Percentiles rank a stretch among this genome's conserved stretches.
Conservation (phyloP, 2,797 vertebrate genomes). For the Microctenopoma stevenorrisi region DNA sequence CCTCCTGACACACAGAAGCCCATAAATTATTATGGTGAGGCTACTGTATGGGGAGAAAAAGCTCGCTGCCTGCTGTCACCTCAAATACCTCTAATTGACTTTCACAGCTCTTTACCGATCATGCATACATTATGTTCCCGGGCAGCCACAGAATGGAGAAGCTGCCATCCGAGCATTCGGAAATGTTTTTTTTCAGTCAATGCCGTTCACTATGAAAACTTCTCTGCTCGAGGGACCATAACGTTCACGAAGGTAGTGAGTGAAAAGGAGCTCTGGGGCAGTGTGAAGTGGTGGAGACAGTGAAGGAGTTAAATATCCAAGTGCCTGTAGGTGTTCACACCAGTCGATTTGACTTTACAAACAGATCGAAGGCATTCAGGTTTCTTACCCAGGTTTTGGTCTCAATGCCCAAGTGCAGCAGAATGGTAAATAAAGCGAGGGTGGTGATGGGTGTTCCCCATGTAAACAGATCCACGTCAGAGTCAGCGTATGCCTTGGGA, state of each 20-base stretch:
- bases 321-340: constrained; percentile 29
- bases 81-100: constrained; percentile 53
- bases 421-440: constrained; percentile 91
- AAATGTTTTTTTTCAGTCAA: constrained; percentile 47
- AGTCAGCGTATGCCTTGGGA: constrained; percentile 92
- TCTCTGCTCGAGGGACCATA: constrained; percentile 28
- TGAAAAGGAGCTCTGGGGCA: constrained; percentile 37
- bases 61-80: constrained; percentile 37
- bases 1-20: neutral
- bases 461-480: constrained; percentile 92
- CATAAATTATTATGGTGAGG: constrained; percentile 49
- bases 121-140: constrained; percentile 43
- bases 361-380: neutral
- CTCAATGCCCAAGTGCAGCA: constrained; percentile 95
- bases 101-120: constrained; percentile 43
- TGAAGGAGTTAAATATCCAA: constrained; percentile 47
- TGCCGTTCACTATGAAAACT: constrained; percentile 36
- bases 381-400: constrained; percentile 97
- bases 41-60: constrained; percentile 16
- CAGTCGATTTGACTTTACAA: constrained; percentile 7
- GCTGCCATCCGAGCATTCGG: constrained; percentile 45
- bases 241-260: constrained; percentile 46
- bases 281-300: constrained; percentile 3
- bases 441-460: constrained; percentile 97
- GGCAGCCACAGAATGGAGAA: constrained; percentile 45